These are phyloP conservation scores for Cairina moschata DNA, from an alignment of 2,113 vertebrate genomes.

Conservation along the genomic window DNA sequence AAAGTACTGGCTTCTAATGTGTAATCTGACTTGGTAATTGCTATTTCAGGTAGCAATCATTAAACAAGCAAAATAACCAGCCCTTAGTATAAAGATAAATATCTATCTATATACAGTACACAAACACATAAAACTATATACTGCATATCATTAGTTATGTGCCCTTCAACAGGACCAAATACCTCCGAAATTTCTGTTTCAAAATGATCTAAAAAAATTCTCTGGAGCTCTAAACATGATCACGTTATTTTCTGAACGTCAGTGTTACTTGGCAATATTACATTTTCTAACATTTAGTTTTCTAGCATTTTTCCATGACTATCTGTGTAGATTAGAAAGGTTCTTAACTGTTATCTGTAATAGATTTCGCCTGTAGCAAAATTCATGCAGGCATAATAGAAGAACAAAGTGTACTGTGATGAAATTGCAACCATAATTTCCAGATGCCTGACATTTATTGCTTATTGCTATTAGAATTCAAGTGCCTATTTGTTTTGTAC, in stretches of 20 bases:
- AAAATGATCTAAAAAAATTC: conserved; percentile 71
- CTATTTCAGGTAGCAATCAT: conserved; percentile 73
- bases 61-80: conserved; percentile 64
- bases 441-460: conserved; percentile 89
- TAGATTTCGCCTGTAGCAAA: conserved; percentile 88
- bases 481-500: conserved; percentile 89
- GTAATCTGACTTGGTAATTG: conserved; percentile 57
- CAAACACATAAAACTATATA: conserved; percentile 41
- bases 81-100: conserved; percentile 69
- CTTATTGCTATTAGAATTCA: conserved; percentile 89
- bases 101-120: conserved; percentile 69
- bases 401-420: conserved; percentile 87
- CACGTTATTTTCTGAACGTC: conserved; percentile 77
- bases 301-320: conserved; percentile 78
- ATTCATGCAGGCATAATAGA: conserved; percentile 87
- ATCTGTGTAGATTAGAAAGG: conserved; percentile 86
- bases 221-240: conserved; percentile 68
- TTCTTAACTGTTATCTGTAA: conserved; percentile 88
- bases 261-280: conserved; percentile 77
- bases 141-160: conserved; percentile 4
- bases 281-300: conserved; percentile 80
- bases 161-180: conserved; percentile 69
- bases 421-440: conserved; percentile 90
- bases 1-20: conserved; percentile 64
- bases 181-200: conserved; percentile 39